phyloP scores from a whole-genome alignment of 2,113 vertebrate genomes.

The Crotophaga sulcirostris region DNA sequence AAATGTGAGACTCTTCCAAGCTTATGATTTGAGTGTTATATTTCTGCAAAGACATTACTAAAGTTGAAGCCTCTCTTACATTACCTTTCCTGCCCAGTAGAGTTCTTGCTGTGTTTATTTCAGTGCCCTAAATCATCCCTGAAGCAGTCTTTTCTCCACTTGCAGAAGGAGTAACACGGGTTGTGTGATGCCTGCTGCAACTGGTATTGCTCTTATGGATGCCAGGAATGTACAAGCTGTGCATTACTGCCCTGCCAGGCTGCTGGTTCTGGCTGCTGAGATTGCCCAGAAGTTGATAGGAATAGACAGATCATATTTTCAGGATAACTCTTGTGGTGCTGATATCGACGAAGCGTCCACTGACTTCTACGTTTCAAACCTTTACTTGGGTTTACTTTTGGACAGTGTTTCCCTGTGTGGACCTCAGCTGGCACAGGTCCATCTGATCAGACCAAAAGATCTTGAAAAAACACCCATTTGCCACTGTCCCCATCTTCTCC shows the following conservation, averaged over 20 bases:
- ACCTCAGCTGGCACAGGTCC: neutral
- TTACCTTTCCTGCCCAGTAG: neutral
- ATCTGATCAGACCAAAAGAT: neutral
- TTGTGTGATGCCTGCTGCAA: neutral
- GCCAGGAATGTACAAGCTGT: neutral
- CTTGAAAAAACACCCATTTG: neutral
- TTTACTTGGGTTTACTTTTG: neutral
- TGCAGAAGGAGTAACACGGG: neutral
- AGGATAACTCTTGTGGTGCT: neutral
- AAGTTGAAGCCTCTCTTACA: neutral
- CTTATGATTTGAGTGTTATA: rapidly evolving
- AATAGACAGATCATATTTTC: neutral
- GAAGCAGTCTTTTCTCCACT: neutral
- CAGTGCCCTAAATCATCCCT: neutral
- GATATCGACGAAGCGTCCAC: neutral
- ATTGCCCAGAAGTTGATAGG: neutral
- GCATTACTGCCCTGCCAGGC: neutral
- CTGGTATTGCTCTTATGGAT: neutral
- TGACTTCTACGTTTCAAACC: neutral
- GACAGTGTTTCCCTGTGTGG: neutral
- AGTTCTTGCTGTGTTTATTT: neutral
- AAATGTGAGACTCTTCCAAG: neutral
- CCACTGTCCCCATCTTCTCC: neutral
- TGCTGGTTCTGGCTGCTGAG: neutral
- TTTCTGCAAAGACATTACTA: neutral